Percentiles rank a stretch among this genome's conserved stretches.
Evolutionary conservation across 2,797 vertebrate species (phyloP).

Genomic region (Rhinella marina): DNA sequence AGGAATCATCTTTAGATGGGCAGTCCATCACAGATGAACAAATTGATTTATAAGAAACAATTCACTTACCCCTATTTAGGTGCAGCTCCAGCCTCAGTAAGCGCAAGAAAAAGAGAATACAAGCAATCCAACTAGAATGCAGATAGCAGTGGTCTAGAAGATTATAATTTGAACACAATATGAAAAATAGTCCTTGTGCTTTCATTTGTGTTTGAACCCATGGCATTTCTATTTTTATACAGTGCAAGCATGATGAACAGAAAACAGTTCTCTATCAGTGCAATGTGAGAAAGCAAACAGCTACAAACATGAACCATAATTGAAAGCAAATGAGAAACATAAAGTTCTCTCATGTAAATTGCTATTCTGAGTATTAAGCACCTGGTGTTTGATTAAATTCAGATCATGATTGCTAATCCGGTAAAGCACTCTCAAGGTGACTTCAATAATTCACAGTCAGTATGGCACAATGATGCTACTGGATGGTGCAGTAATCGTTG

Average conservation of each 20-base stretch:
- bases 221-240: neutral
- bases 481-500: constrained; percentile 60
- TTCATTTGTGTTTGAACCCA: neutral
- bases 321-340: constrained; percentile 61
- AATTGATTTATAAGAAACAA: too few species aligned
- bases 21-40: too few species aligned
- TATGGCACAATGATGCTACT: constrained; percentile 61
- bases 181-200: neutral
- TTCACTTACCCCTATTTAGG: too few species aligned
- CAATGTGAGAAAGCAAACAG: constrained; percentile 46
- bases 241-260: constrained; percentile 3
- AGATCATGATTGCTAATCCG: constrained; percentile 62
- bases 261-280: neutral
- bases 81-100: neutral
- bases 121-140: neutral
- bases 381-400: constrained; percentile 64
- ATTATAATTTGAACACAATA: neutral
- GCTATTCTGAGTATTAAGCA: constrained; percentile 62
- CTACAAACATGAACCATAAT: constrained; percentile 55
- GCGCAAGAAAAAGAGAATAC: neutral
- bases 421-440: constrained; percentile 63
- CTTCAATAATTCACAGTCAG: constrained; percentile 63
- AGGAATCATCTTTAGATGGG: too few species aligned
- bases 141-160: neutral
- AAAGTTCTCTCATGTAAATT: constrained; percentile 62